phyloP scores from a whole-genome alignment of 2,888 invertebrate genomes.

The Hybos culiciformis region DNA sequence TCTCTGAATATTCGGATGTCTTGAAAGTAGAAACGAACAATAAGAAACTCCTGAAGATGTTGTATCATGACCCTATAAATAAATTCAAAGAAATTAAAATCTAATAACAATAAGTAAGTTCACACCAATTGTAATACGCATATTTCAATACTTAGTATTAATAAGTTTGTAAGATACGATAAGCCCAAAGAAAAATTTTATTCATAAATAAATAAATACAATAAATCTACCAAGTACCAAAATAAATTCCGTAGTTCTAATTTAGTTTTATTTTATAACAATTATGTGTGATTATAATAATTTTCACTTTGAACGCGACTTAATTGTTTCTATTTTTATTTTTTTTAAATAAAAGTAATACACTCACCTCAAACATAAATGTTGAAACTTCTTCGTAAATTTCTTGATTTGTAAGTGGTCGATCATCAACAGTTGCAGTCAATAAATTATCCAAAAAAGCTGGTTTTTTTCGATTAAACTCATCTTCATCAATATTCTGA shows the following conservation, averaged over 20 bases:
- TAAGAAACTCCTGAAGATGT: constrained; percentile 42
- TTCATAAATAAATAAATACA: no score
- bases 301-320: no score
- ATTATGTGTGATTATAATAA: no score
- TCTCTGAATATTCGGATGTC: constrained; percentile 38
- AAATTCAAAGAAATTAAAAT: neutral
- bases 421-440: constrained; percentile 21
- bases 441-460: constrained; percentile 26
- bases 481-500: neutral
- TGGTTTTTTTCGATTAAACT: constrained; percentile 12
- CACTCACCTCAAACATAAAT: constrained; percentile 25
- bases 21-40: constrained; percentile 39
- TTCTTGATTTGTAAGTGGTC: constrained; percentile 20
- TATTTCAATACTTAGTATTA: no score
- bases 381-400: constrained; percentile 28
- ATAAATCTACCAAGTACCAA: no score
- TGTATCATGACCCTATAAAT: constrained; percentile 41
- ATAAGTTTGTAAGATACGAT: no score
- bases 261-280: no score
- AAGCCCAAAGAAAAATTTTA: no score
- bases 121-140: no score
- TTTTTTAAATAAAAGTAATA: neutral
- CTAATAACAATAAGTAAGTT: neutral
- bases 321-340: no score
- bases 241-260: no score